Evolutionary conservation across 2,888 invertebrate species (phyloP).

Genomic region (Cheilosia urbana): DNA sequence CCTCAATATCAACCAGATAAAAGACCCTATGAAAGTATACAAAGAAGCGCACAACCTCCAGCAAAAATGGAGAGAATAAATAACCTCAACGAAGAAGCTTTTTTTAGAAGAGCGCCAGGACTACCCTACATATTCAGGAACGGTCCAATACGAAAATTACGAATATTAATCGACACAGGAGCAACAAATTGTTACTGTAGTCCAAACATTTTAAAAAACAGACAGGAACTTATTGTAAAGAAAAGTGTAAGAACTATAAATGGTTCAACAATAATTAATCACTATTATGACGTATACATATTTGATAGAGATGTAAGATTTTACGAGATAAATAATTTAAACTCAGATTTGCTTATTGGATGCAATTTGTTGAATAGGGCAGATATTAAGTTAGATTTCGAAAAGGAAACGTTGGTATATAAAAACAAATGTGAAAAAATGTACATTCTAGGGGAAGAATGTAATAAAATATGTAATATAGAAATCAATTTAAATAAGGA

Average conservation of each 20-base stretch:
- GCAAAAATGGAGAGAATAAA: not conserved
- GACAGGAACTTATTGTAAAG: not conserved
- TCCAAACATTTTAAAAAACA: not conserved
- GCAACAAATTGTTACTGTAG: slow-evolving; percentile 10
- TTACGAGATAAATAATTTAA: too few species aligned
- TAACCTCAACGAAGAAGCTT: slow-evolving; percentile 15
- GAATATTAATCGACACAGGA: slow-evolving; percentile 21
- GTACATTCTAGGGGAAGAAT: too few species aligned
- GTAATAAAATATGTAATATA: too few species aligned
- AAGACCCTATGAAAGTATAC: slow-evolving; percentile 1
- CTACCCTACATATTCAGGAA: slow-evolving; percentile 14
- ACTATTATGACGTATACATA: not conserved
- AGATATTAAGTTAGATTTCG: too few species aligned
- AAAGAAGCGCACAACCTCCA: slow-evolving; percentile 1
- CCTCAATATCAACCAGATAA: not conserved
- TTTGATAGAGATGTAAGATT: not conserved
- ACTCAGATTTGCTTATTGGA: too few species aligned
- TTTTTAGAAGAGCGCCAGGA: not conserved
- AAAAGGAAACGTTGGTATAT: too few species aligned
- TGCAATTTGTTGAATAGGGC: too few species aligned
- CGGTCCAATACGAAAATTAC: not conserved
- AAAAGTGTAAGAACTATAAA: slow-evolving; percentile 20
- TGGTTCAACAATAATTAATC: not conserved
- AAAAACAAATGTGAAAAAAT: too few species aligned
- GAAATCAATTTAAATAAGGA: too few species aligned